Conservation (phyloP, 2,797 vertebrate genomes). For the Artibeus jamaicensis region DNA sequence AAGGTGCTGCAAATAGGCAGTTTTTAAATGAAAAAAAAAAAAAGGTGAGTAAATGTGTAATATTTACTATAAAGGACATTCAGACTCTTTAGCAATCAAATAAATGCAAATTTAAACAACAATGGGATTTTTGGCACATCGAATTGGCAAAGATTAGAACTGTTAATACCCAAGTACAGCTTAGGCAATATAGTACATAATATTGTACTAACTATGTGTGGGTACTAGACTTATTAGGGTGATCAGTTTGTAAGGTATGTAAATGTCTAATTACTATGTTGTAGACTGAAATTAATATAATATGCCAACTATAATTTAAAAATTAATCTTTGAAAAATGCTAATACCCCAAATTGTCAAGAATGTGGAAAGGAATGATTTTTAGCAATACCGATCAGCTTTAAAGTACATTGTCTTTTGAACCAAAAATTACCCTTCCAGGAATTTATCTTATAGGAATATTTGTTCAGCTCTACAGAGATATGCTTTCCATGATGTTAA, state of each 20-base stretch:
- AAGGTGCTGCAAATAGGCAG: too few relatives aligned
- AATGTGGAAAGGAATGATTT: not conserved
- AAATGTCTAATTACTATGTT: not conserved
- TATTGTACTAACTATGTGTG: not conserved
- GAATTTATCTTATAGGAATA: conserved; percentile 33
- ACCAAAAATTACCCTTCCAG: not conserved
- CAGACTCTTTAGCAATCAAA: conserved; percentile 15
- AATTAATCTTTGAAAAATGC: not conserved
- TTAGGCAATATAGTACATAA: not conserved
- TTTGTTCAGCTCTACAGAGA: not conserved
- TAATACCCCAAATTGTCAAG: not conserved
- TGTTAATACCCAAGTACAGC: not conserved
- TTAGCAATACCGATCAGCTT: not conserved
- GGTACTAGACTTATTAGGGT: not conserved
- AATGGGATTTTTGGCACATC: not conserved
- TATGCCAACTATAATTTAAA: not conserved
- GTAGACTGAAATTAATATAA: not conserved
- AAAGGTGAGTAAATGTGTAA: not conserved
- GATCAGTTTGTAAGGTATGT: not conserved
- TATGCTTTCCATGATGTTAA: not conserved
- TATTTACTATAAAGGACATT: not conserved
- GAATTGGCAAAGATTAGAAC: conserved; percentile 31
- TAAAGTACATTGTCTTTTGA: not conserved
- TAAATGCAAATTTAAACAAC: conserved; percentile 19
- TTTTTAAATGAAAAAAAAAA: conserved; percentile 26